Base-by-base conservation (phyloP, 1,140 invertebrate genomes). In the Drosophila takahashii region DNA sequence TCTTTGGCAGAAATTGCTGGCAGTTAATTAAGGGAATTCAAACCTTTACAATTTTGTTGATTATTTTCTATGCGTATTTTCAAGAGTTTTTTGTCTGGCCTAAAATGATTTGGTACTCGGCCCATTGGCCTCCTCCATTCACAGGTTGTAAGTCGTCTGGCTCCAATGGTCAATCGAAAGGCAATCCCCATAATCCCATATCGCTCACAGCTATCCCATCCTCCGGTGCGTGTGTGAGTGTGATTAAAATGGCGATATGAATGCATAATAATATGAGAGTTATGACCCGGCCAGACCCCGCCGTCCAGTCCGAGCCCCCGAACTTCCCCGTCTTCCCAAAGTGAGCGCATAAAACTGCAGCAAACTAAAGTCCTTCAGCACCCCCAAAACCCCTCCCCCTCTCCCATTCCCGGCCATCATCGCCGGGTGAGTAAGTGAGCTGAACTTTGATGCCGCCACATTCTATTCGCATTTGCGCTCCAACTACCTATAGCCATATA, bases 401-500 rank as follows among this genome's bases (percentile, higher is more conserved):
- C 29, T 5, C 39, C 37, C 15, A 16, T 18, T 16, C 45, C 37
- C 26, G 57, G 62, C 70, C 71, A 70, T 79, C 81, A 87, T 79
- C 81, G 79, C 79, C 74, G 83, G 83, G 69, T 79, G 83, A 86
- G 79, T 86, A 86, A 86, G 83, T 86, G 83, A 84, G 79, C 79
- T 87, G 83, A 87, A 87, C 84, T 89, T 89, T 89, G 84, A 89
- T 89, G 84, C 84, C 77, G 84, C 79, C 84, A 89, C 84, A 89
- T 89, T 89, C 84, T 89, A 89, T 89, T 89, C 84, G 79, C 84
- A 89, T 89, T 89, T 89, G 80, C 58, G 77, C 79, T 81, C 72
- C 65, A 74, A 79, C 75, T 89, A 89, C 84, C 84, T 89, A 79
- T 84, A 60, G 60, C 65, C 84, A 89, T 89, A 89, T 89, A 89